Base-by-base conservation (phyloP, 2,888 invertebrate genomes). In the Melikaiella ostensackeni region DNA sequence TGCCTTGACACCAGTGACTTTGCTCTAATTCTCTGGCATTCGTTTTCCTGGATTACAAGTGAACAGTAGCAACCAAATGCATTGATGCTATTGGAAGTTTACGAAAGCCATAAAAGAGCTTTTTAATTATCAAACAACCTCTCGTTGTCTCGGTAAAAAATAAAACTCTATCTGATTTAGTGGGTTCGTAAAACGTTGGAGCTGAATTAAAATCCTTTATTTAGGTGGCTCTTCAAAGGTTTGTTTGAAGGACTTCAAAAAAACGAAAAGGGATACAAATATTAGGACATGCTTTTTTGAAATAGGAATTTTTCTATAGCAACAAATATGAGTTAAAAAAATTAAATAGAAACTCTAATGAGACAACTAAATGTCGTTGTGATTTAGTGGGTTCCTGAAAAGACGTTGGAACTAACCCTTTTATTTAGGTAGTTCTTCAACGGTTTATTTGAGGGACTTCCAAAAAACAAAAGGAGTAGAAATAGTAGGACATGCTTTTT, bases 1-100 rank as follows among this genome's bases (percentile, higher is more conserved):
- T 70, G 33, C 50, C 30, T 70, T 70, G 70, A 70, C 70, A 70
- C 70, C 30, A 70, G 70, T 33, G 70, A 70, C 70, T 50, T 70
- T n/a, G 46, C 50, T 33, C 30, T 70, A 33, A 70, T 50, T 70
- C 50, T 50, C 70, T 70, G 50, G 70, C 50, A 70, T 50, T 70
- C 50, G 50, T 70, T 50, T 50, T 70, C 33, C 30, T 30, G 46
- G 30, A 70, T 46, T 50, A 27, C 19, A 30, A 50, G 46, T 30
- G 30, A 70, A 70, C 70, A 50, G 27, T 21, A 50, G 19, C 4
- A 9, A 24, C 64, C 42, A 70, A 70, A 19, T 24, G 11, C 30
- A 50, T 50, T 30, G 24, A 66, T 46, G 33, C 50, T 50, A 46
- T 50, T 50, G 11, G 8, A 30, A 50, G 30, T 70, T 50, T 70